Evolutionary conservation across 2,113 vertebrate genomes (phyloP).

Genomic region (Pteronura brasiliensis): DNA sequence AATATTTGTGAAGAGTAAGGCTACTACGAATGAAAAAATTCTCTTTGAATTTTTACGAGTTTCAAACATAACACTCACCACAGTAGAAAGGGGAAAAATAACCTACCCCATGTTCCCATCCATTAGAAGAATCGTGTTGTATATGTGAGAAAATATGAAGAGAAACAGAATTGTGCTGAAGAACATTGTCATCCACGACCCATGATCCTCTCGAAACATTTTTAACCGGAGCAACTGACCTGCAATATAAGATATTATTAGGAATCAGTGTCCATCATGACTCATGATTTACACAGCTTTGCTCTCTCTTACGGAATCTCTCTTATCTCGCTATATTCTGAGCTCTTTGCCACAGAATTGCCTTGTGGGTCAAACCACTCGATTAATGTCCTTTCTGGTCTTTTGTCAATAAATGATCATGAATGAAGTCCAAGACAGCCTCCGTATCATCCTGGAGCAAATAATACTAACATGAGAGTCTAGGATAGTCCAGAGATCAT

Average conservation of each 20-base stretch:
- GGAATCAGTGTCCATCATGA: conserved; percentile 12
- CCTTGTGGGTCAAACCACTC: not conserved
- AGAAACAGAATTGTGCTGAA: conserved; percentile 98
- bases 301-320: not conserved
- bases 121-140: conserved; percentile 96
- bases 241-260: conserved; percentile 75
- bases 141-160: conserved; percentile 99
- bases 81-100: conserved; percentile 37
- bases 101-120: conserved; percentile 95
- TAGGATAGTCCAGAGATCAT: not conserved
- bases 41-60: not conserved
- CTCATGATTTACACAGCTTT: not conserved
- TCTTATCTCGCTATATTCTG: not conserved
- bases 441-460: not conserved
- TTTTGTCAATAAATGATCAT: not conserved
- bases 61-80: conserved; percentile 44
- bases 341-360: not conserved
- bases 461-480: not conserved
- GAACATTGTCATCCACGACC: conserved; percentile 99
- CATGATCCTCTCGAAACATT: conserved; percentile 98
- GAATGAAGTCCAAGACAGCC: not conserved
- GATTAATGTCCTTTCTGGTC: not conserved
- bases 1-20: not conserved
- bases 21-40: not conserved
- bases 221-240: conserved; percentile 96